Evolutionary conservation across 1,140 invertebrate species (phyloP), one percentile per base, ranked within the genome.

Genomic region (Muscidifurax raptorellus): DNA sequence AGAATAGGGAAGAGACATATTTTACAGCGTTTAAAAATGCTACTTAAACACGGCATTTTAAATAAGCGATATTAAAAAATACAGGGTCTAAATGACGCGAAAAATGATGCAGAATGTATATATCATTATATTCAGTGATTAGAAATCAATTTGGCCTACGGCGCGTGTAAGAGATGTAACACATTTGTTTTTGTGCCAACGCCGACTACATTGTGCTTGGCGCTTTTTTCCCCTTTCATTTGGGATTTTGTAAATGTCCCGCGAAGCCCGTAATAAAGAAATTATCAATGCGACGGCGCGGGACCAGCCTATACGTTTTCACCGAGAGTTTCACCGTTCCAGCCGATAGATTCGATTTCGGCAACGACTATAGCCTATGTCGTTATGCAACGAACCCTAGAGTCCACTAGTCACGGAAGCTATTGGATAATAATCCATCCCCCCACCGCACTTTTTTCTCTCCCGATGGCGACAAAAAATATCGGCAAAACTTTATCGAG

Each of bases 241-340:
- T 69, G 27, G 22, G 66, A 69, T 69, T 69, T 69, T 69, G 66
- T 69, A 69, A 69, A 69, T 69, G 66, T 69, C 22, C 66, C 27
- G 66, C 25, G 7, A 69, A 30, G 28, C 66, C 66, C 27, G 15
- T 69, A 69, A 69, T 69, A 69, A 74, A 74, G 32, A 74, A 74
- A 74, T 74, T 40, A 74, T 36, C 71, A 40, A 74, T 40, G n/a
- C n/a, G 71, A 74, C 71, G 28, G 22, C 71, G 32, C 30, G 30
- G 32, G 71, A 25, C 71, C 32, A 18, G 32, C 76, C 4, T 27
- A 12, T 12, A 59, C 77, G 64, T 79, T 79, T 79, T 79, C 77
- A 79, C 77, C 77, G 59, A 66, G 59, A 66, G 77, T 79, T 79
- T 79, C 77, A 79, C 77, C 77, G 77, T 79, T 79, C 77, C 77